Percentiles rank a stretch among this genome's conserved stretches.
phyloP scores from a whole-genome alignment of 2,113 vertebrate genomes.

The Labrus mixtus region DNA sequence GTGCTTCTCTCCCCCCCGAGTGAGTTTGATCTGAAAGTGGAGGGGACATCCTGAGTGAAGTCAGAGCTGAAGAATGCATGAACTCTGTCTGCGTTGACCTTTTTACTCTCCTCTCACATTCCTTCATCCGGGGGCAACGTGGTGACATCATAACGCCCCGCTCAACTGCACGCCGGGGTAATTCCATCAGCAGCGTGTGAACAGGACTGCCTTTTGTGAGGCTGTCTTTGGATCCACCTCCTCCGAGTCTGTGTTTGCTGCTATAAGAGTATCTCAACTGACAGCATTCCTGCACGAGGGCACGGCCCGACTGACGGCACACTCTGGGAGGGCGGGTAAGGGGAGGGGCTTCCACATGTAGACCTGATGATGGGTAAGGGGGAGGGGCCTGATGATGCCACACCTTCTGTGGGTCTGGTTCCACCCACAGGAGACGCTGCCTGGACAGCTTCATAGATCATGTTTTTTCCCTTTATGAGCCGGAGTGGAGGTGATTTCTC shows the following conservation, averaged over 20 bases:
- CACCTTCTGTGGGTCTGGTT: conserved; percentile 38
- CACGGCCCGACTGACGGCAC: conserved; percentile 66
- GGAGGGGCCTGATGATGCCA: conserved; percentile 39
- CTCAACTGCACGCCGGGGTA: conserved; percentile 61
- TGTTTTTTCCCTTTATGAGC: too few relatives aligned
- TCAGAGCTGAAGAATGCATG: conserved; percentile 74
- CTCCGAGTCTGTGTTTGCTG: conserved; percentile 43
- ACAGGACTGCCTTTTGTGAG: conserved; percentile 59
- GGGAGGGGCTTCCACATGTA: conserved; percentile 25
- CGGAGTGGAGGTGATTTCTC: too few relatives aligned
- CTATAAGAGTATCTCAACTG: conserved; percentile 76
- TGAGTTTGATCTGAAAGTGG: neutral
- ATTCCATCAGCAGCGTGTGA: conserved; percentile 67
- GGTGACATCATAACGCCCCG: conserved; percentile 63
- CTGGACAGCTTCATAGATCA: neutral
- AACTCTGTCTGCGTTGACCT: conserved; percentile 64
- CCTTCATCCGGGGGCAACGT: conserved; percentile 67
- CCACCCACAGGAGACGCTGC: conserved; percentile 9
- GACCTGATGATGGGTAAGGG: conserved; percentile 37
- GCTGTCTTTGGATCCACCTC: conserved; percentile 36
- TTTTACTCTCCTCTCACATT: conserved; percentile 72
- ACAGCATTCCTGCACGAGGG: conserved; percentile 77
- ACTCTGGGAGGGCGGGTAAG: conserved; percentile 37
- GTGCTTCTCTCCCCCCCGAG: too few relatives aligned
- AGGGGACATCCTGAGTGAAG: conserved; percentile 59